Evolutionary conservation across 2,113 vertebrate genomes (phyloP).

Genomic region (Cervus canadensis): DNA sequence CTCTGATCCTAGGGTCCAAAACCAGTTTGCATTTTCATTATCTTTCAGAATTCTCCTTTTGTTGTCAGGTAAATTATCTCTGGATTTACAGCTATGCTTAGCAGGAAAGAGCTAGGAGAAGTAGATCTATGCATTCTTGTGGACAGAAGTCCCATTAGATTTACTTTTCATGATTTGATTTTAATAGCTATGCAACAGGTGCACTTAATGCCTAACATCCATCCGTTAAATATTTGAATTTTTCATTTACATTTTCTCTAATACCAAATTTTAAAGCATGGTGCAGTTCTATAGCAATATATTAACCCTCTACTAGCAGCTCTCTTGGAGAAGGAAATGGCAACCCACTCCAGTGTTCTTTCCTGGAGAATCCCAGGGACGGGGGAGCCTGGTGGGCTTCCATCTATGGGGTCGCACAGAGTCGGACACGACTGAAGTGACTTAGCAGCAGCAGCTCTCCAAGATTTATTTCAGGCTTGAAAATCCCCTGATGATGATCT

Average conservation of each 20-base stretch:
- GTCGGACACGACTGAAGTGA: no score
- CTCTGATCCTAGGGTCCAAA: not conserved
- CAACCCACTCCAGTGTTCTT: no score
- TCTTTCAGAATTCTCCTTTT: not conserved
- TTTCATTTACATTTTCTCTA: not conserved
- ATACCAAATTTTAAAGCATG: not conserved
- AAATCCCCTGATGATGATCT: not conserved
- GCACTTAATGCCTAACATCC: not conserved
- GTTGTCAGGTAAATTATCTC: not conserved
- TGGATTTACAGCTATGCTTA: not conserved
- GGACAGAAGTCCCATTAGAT: not conserved
- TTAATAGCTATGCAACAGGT: not conserved
- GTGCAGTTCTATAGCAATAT: not conserved
- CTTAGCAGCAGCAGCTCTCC: not conserved
- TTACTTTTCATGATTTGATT: not conserved
- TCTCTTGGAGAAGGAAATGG: not conserved
- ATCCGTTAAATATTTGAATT: not conserved
- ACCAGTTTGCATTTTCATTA: not conserved
- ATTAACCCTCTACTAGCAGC: not conserved
- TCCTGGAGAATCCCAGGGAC: no score
- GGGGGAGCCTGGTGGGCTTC: no score
- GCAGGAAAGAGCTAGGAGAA: not conserved
- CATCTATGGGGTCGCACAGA: no score
- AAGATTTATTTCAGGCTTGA: not conserved
- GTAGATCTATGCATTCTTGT: fast-evolving